phyloP scores from a whole-genome alignment of 2,113 vertebrate species.

The Prionailurus bengalensis region DNA sequence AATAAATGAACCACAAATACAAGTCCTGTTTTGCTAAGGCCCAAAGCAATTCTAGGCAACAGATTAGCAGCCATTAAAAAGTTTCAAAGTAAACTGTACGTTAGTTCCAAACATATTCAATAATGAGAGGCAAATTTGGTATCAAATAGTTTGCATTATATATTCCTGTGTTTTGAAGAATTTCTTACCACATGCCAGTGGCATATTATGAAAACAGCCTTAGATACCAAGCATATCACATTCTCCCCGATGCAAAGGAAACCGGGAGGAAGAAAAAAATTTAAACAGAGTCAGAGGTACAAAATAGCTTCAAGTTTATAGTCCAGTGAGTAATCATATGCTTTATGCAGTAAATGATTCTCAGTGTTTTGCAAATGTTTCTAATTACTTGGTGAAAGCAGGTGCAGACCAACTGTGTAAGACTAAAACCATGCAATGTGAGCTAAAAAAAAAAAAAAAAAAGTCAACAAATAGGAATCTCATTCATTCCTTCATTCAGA shows the following conservation, averaged over 20 bases:
- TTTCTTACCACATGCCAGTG: neutral
- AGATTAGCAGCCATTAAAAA: conserved; percentile 39
- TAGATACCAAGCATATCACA: conserved; percentile 27
- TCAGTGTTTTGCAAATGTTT: conserved; percentile 20
- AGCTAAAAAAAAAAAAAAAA: neutral
- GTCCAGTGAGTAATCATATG: neutral
- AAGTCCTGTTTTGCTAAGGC: neutral
- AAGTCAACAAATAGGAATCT: neutral
- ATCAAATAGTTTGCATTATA: neutral
- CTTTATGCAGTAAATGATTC: conserved; percentile 29
- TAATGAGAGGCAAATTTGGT: conserved; percentile 31
- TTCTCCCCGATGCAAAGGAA: neutral
- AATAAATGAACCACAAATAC: neutral
- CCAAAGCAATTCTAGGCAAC: conserved; percentile 25
- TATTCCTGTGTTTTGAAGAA: conserved; percentile 33
- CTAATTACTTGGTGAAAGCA: neutral
- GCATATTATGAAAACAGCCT: neutral
- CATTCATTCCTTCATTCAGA: neutral
- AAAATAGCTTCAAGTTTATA: neutral
- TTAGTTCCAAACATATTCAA: conserved; percentile 15
- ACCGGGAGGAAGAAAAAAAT: neutral
- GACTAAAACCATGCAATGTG: neutral
- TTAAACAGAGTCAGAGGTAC: conserved; percentile 8
- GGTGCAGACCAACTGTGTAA: neutral
- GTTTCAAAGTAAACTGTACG: conserved; percentile 19